A percentile compares a stretch with the other conserved stretches of the same genome.
Conservation (phyloP, 2,797 vertebrate genomes). For the Danio kyathit region DNA sequence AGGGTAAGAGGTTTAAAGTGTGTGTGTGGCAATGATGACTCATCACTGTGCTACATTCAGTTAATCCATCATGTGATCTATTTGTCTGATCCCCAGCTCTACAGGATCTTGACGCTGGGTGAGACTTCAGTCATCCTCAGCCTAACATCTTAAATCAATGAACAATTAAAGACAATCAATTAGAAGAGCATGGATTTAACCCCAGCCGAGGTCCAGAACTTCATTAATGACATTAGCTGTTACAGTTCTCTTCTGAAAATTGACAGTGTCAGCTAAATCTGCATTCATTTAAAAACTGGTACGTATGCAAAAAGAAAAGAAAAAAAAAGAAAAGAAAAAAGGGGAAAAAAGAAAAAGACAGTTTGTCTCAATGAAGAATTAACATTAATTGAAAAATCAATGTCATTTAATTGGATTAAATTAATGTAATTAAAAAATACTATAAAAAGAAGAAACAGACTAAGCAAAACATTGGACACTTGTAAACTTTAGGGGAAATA, state of each 20-base stretch:
- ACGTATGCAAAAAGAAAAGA: not conserved
- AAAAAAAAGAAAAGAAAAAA: no score
- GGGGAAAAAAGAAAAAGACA: no score
- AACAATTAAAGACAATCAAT: slow-evolving; percentile 47
- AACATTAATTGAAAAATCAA: not conserved
- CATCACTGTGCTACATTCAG: slow-evolving; percentile 62
- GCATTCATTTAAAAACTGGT: not conserved
- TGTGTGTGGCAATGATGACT: slow-evolving; percentile 65
- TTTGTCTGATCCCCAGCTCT: slow-evolving; percentile 59
- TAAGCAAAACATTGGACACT: not conserved
- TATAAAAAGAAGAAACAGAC: not conserved
- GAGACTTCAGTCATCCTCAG: slow-evolving; percentile 34
- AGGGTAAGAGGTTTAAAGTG: slow-evolving; percentile 65
- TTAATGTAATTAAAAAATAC: not conserved
- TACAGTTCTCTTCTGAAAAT: not conserved
- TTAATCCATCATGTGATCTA: slow-evolving; percentile 69
- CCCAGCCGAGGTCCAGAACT: slow-evolving; percentile 15
- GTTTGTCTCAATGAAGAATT: not conserved
- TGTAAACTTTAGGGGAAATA: not conserved
- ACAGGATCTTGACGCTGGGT: slow-evolving; percentile 23
- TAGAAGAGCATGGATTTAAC: slow-evolving; percentile 12
- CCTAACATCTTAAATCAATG: slow-evolving; percentile 38
- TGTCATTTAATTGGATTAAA: not conserved
- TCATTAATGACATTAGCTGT: slow-evolving; percentile 37
- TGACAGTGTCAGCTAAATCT: slow-evolving; percentile 11